A percentile compares a stretch with the other conserved stretches of the same genome.
Conservation (phyloP, 2,888 invertebrate species). For the Sepioteuthis lessoniana region DNA sequence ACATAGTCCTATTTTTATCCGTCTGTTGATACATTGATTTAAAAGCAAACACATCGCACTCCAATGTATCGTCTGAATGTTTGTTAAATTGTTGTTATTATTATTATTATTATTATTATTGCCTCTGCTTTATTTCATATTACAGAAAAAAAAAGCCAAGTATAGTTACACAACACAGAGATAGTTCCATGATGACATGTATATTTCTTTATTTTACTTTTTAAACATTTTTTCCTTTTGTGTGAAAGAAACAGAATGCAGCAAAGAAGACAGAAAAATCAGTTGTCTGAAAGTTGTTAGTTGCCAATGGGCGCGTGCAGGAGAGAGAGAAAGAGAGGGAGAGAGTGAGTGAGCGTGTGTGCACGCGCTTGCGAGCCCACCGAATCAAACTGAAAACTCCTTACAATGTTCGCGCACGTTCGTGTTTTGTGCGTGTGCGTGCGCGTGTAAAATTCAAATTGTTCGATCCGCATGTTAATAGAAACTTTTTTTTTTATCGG, state of each 20-base stretch:
- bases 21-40: constrained; percentile 33
- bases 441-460: background rate
- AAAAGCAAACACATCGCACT: background rate
- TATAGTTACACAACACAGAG: background rate
- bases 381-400: background rate
- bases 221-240: background rate
- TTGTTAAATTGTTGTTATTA: background rate
- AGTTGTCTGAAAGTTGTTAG: background rate
- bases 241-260: background rate
- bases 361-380: background rate
- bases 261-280: background rate
- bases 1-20: constrained; percentile 21
- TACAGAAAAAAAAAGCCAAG: background rate
- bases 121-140: background rate
- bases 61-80: background rate
- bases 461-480: background rate
- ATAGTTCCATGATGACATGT: background rate
- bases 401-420: background rate
- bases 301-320: background rate
- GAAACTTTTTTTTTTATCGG: background rate
- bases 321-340: too few species aligned
- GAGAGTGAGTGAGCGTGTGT: background rate
- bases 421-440: background rate
- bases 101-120: background rate
- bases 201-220: background rate